phyloP scores from a whole-genome alignment of 2,888 invertebrate genomes.

The Gari tellinella region DNA sequence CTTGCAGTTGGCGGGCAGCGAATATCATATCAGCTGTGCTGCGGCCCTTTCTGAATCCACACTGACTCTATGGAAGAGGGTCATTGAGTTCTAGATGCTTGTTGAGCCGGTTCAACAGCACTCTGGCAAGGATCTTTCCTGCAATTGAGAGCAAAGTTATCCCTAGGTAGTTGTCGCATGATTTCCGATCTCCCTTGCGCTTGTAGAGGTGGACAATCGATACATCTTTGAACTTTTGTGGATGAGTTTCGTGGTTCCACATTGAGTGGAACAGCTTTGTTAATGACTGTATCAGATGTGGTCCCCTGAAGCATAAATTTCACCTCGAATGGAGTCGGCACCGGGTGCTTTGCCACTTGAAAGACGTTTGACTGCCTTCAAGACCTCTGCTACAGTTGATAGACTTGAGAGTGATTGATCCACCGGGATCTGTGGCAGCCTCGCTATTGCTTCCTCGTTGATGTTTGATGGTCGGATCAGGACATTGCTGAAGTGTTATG shows the following conservation, averaged over 20 bases:
- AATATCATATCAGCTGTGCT: conserved; percentile 2
- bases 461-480: too few relatives aligned
- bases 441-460: too few relatives aligned
- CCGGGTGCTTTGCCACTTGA: too few relatives aligned
- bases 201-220: conserved; percentile 7
- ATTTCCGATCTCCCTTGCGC: conserved; percentile 10
- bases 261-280: background rate
- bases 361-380: too few relatives aligned
- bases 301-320: too few relatives aligned
- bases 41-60: background rate
- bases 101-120: conserved; percentile 3
- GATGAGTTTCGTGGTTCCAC: background rate
- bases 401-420: too few relatives aligned
- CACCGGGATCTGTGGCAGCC: too few relatives aligned
- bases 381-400: too few relatives aligned
- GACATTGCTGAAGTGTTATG: too few relatives aligned
- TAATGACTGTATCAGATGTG: too few relatives aligned
- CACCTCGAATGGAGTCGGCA: too few relatives aligned
- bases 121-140: conserved; percentile 3
- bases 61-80: conserved; percentile 3
- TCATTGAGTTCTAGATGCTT: background rate
- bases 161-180: conserved; percentile 11
- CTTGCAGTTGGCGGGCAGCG: conserved; percentile 2
- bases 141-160: conserved; percentile 6
- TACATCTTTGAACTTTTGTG: background rate